These are phyloP conservation scores for Abramis brama DNA, from an alignment of 2,113 vertebrate genomes.

Conservation along the genomic window DNA sequence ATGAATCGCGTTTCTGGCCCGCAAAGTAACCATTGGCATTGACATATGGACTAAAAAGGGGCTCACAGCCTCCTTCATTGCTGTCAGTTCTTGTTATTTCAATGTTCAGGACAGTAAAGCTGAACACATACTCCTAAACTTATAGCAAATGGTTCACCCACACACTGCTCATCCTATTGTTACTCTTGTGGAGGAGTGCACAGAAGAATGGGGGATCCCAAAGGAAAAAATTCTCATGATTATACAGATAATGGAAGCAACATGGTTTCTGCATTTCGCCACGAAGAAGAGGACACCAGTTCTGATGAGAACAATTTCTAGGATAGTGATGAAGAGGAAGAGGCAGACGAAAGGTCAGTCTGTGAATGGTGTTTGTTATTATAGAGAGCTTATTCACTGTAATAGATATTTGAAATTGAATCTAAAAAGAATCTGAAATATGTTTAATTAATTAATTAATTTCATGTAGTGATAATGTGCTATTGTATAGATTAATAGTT, in stretches of 20 bases:
- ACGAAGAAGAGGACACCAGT: neutral
- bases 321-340: conserved; percentile 18
- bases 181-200: conserved; percentile 34
- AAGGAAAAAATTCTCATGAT: conserved; percentile 39
- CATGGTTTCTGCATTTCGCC: neutral
- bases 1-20: conserved; percentile 16
- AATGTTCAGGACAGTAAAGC: conserved; percentile 32
- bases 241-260: conserved; percentile 48
- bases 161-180: conserved; percentile 46
- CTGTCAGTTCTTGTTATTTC: conserved; percentile 48
- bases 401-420: conserved; percentile 44
- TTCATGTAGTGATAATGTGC: neutral
- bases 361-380: conserved; percentile 49
- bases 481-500: no score
- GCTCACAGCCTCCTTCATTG: conserved; percentile 44
- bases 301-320: neutral
- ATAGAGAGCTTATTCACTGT: conserved; percentile 51
- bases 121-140: conserved; percentile 42
- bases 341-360: conserved; percentile 35
- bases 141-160: conserved; percentile 42
- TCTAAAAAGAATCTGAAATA: conserved; percentile 7
- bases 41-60: conserved; percentile 53
- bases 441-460: neutral
- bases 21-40: conserved; percentile 34
- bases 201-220: conserved; percentile 40